Percentiles rank a stretch among this genome's conserved stretches.
These are phyloP conservation scores for Gila robusta DNA, from an alignment of 2,797 vertebrate species.

Conservation along the genomic window DNA sequence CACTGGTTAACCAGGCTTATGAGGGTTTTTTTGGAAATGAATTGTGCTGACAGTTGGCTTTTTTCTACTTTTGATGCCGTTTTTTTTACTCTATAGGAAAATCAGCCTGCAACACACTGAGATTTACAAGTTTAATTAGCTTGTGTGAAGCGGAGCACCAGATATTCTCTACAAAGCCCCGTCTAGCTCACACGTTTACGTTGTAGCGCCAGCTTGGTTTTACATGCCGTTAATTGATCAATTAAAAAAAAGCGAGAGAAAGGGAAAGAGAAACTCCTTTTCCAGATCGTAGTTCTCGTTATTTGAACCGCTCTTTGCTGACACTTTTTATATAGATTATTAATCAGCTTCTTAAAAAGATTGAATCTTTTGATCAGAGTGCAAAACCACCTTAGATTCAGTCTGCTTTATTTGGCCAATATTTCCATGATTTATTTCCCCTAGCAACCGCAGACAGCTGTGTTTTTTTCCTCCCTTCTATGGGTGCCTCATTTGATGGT, in stretches of 20 bases:
- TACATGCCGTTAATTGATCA: conserved; percentile 51
- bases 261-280: conserved; percentile 37
- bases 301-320: conserved; percentile 36
- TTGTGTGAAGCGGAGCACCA: conserved; percentile 16
- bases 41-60: conserved; percentile 41
- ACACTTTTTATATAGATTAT: conserved; percentile 54
- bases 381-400: conserved; percentile 50
- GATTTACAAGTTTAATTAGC: conserved; percentile 48
- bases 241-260: conserved; percentile 51
- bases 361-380: conserved; percentile 45
- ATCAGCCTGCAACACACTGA: conserved; percentile 35
- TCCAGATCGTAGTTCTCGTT: conserved; percentile 27
- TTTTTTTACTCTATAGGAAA: conserved; percentile 27
- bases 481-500: conserved; percentile 53
- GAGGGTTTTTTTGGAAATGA: conserved; percentile 22
- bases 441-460: conserved; percentile 23
- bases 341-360: conserved; percentile 58
- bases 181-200: conserved; percentile 40
- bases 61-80: background rate
- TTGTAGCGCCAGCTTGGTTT: conserved; percentile 41
- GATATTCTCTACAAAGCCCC: conserved; percentile 35
- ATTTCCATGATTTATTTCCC: conserved; percentile 58
- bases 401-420: conserved; percentile 58
- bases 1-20: conserved; percentile 12
- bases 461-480: background rate